Base-by-base conservation (phyloP, 2,797 vertebrate genomes). In the Enteromius treurensis region DNA sequence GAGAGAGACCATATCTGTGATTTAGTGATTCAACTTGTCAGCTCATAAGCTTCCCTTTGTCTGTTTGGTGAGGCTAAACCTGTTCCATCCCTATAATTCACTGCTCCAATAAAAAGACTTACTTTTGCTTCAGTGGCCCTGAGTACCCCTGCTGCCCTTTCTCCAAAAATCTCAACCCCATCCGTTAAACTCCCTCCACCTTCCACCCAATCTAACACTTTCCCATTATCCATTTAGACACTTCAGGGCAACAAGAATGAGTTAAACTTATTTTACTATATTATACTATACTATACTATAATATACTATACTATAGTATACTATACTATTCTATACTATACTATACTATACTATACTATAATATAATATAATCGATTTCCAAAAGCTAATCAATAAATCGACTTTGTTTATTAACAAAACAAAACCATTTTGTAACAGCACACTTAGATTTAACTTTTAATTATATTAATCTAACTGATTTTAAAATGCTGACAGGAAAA, bases 21-120 rank as follows among this genome's bases (percentile, higher is more conserved):
- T 88, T 86, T 88, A 88, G 80, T 78, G 83, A 88, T 84, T 74
- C 80, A 60, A 74, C 80, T 81, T 85, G 85, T 86, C 85, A 85
- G 87, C 65, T 81, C 80, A 79, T 80, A 86, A 86, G 73, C 79
- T 84, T 86, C 75, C 74, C 37, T 88, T 88, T 86, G 87, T 88
- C 77, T 51, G 80, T 45, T 85, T 73, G 81, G 85, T 81, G 73
- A 78, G 71, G 80, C 75, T 75, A 77, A 78, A 86, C 62, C 77
- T 86, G 79, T 73, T 79, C 62, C 83, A 78, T 85, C 51, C 80
- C 85, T 83, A 85, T 83, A 83, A 86, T 86, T 86, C 85, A 88
- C 77, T 83, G 29, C 53, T 83, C 42, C 77, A 86, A 79, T 84
- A 75, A 82, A 85, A 84, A 84, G 77, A 84, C 84, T 84, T 83